Evolutionary conservation across 2,113 vertebrate genomes (phyloP).

Genomic region (Casuarius casuarius): DNA sequence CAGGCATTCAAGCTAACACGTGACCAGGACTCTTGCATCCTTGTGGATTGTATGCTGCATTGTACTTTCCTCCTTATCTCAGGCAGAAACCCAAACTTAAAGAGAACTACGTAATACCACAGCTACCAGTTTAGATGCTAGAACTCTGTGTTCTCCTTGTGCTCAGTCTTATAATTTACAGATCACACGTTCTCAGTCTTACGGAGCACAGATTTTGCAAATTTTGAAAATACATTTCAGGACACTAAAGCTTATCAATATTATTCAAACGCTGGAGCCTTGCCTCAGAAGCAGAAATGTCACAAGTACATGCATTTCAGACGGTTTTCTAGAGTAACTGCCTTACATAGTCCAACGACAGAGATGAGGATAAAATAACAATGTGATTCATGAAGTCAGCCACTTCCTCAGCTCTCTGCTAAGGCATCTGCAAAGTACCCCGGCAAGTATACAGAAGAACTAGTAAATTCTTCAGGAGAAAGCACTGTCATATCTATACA

Average conservation of each 20-base stretch:
- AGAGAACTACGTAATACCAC: fast-evolving
- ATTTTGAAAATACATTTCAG: fast-evolving
- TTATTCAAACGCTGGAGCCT: not conserved
- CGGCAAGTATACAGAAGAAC: not conserved
- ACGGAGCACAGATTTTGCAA: not conserved
- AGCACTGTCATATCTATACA: not conserved
- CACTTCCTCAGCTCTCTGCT: not conserved
- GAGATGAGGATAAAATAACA: not conserved
- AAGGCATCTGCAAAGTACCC: not conserved
- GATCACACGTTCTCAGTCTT: fast-evolving
- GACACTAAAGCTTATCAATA: not conserved
- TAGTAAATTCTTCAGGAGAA: fast-evolving
- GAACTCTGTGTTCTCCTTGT: not conserved
- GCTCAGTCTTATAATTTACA: not conserved
- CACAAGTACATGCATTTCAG: not conserved
- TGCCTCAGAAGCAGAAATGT: not conserved
- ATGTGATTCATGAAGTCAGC: not conserved
- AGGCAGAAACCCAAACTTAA: not conserved
- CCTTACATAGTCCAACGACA: not conserved
- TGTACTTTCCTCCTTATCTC: not conserved
- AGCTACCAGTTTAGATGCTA: not conserved
- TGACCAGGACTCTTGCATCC: not conserved
- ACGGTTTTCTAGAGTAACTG: not conserved
- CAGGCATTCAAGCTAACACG: not conserved
- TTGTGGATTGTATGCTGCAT: fast-evolving